These are phyloP conservation scores for Carposina sasakii DNA, from an alignment of 1,140 invertebrate genomes.

Conservation along the genomic window DNA sequence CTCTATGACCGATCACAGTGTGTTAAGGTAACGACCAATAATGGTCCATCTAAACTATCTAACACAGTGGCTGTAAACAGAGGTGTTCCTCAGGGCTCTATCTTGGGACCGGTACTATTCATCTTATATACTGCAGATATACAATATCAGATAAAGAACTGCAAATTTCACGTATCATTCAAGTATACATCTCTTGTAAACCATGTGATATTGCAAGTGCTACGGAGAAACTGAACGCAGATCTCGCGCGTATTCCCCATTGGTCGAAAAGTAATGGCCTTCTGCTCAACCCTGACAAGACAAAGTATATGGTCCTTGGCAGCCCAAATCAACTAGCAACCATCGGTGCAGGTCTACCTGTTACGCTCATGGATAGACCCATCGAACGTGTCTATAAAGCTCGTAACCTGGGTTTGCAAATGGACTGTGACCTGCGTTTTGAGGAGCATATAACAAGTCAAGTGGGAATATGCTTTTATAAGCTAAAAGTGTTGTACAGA, in stretches of 20 bases:
- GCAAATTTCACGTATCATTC: too few relatives aligned
- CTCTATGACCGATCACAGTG: too few relatives aligned
- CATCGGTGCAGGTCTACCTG: neutral
- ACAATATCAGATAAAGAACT: too few relatives aligned
- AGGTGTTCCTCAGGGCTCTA: too few relatives aligned
- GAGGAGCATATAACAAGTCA: neutral
- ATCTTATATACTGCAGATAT: too few relatives aligned
- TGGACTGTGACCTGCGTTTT: conserved; percentile 1
- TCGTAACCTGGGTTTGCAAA: neutral
- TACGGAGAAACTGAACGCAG: neutral
- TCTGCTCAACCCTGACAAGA: neutral
- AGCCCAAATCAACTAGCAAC: neutral
- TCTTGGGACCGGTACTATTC: too few relatives aligned
- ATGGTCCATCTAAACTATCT: too few relatives aligned
- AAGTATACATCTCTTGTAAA: too few relatives aligned
- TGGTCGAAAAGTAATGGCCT: conserved; percentile 3
- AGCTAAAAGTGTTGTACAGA: conserved; percentile 1
- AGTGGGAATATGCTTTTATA: conserved; percentile 5
- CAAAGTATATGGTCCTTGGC: conserved; percentile 1
- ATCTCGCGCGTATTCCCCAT: neutral
- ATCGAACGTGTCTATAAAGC: neutral
- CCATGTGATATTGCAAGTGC: too few relatives aligned
- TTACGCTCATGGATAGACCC: neutral
- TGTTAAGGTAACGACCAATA: too few relatives aligned
- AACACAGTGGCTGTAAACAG: too few relatives aligned